Percentiles rank a stretch among this genome's conserved stretches.
phyloP scores from a whole-genome alignment of 2,888 invertebrate species.

The Cephus rjabovi region DNA sequence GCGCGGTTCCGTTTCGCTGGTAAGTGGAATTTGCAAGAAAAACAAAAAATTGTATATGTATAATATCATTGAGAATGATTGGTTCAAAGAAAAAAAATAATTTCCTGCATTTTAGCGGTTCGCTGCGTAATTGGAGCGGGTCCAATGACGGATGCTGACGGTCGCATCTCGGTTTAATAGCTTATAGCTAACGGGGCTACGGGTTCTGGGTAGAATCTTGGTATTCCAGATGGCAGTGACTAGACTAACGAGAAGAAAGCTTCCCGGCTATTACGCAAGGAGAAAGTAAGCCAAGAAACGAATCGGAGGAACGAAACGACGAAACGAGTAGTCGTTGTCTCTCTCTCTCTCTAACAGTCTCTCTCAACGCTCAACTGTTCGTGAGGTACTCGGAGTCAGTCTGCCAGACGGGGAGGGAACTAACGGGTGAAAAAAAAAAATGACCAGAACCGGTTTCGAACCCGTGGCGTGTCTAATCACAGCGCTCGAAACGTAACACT shows the following conservation, averaged over 20 bases:
- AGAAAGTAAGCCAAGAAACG: conserved; percentile 36
- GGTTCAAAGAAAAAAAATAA: background rate
- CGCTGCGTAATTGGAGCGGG: background rate
- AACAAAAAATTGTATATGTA: background rate
- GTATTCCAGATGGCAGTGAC: background rate
- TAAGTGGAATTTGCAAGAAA: background rate
- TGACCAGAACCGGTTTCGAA: conserved; percentile 48
- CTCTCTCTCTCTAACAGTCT: too few relatives aligned
- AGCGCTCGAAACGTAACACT: conserved; percentile 53
- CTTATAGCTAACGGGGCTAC: background rate
- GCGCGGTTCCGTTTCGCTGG: background rate
- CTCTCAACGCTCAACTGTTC: background rate
- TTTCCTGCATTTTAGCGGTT: background rate
- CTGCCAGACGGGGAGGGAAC: background rate
- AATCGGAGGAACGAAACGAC: conserved; percentile 17
- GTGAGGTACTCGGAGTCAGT: background rate
- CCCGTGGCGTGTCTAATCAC: conserved; percentile 55
- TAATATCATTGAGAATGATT: background rate
- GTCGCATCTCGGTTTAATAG: background rate
- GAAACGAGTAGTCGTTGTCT: conserved; percentile 14
- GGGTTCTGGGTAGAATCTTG: background rate
- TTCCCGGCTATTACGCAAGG: conserved; percentile 40
- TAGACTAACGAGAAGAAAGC: background rate
- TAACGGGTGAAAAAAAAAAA: conserved; percentile 11
- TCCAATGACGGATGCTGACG: background rate